A percentile compares a stretch with the other conserved stretches of the same genome.
Conservation (phyloP, 2,797 vertebrate species). For the Jordanella pulchra region DNA sequence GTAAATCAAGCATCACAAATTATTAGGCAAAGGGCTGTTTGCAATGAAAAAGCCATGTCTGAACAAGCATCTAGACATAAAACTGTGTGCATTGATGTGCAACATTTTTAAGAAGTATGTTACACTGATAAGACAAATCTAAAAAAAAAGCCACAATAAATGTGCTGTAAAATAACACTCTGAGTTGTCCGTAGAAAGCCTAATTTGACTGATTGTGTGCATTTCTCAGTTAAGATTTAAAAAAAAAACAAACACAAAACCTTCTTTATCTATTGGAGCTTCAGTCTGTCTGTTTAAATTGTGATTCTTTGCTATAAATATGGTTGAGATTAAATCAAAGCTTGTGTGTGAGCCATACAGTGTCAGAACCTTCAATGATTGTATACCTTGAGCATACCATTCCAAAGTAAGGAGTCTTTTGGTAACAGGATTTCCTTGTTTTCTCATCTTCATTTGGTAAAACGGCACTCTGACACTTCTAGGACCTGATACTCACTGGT, state of each 20-base stretch:
- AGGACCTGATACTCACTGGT: background rate
- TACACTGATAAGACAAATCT: background rate
- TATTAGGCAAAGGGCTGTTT: background rate
- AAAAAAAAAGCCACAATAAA: constrained; percentile 10
- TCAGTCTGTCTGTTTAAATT: constrained; percentile 16
- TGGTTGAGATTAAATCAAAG: constrained; percentile 8
- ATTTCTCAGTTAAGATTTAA: constrained; percentile 29
- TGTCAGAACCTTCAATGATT: background rate
- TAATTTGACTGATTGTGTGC: constrained; percentile 23
- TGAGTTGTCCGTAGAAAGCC: constrained; percentile 18
- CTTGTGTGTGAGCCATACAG: background rate
- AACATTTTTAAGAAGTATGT: background rate
- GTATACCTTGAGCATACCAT: constrained; percentile 2
- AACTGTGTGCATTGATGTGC: background rate
- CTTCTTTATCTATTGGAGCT: constrained; percentile 36
- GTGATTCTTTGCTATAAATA: constrained; percentile 1
- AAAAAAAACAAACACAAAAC: constrained; percentile 17
- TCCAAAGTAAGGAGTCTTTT: constrained; percentile 1
- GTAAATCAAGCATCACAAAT: constrained; percentile 4
- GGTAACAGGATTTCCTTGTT: background rate
- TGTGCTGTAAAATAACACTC: constrained; percentile 24
- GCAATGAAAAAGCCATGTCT: background rate
- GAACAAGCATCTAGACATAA: background rate
- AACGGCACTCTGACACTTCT: constrained; percentile 11
- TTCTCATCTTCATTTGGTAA: constrained; percentile 12